Conservation (phyloP, 2,888 invertebrate genomes). For the Acronicta leporina region DNA sequence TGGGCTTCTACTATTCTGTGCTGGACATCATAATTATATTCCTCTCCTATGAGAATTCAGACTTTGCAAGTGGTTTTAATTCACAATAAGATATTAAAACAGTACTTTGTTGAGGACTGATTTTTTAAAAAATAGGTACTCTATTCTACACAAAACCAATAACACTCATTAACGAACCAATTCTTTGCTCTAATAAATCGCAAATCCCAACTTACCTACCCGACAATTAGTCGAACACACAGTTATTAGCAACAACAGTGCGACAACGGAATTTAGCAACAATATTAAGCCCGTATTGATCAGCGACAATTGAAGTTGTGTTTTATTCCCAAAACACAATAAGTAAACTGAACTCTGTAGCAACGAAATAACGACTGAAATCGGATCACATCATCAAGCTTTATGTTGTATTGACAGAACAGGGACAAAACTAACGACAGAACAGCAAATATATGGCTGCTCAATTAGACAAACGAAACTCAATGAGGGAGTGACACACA, state of each 20-base stretch:
- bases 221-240: constrained; percentile 56
- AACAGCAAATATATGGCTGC: constrained; percentile 83
- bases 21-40: no score
- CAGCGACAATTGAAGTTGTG: constrained; percentile 57
- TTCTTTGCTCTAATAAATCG: constrained; percentile 39
- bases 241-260: constrained; percentile 65
- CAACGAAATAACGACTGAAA: constrained; percentile 55
- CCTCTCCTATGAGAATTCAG: no score
- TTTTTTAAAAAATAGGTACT: constrained; percentile 1
- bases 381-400: constrained; percentile 54
- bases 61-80: no score
- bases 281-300: constrained; percentile 69
- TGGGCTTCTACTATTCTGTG: no score
- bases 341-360: constrained; percentile 51
- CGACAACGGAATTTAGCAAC: constrained; percentile 71
- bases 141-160: constrained; percentile 34
- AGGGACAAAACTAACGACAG: constrained; percentile 81
- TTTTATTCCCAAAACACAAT: constrained; percentile 51
- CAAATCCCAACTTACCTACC: constrained; percentile 42
- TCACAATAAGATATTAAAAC: no score
- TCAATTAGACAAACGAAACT: constrained; percentile 84
- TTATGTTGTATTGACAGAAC: constrained; percentile 81
- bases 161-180: constrained; percentile 36
- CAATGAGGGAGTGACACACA: constrained; percentile 59
- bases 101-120: neutral